These are phyloP conservation scores for Distichodus sexfasciatus DNA, from an alignment of 2,797 vertebrate genomes.

Conservation along the genomic window DNA sequence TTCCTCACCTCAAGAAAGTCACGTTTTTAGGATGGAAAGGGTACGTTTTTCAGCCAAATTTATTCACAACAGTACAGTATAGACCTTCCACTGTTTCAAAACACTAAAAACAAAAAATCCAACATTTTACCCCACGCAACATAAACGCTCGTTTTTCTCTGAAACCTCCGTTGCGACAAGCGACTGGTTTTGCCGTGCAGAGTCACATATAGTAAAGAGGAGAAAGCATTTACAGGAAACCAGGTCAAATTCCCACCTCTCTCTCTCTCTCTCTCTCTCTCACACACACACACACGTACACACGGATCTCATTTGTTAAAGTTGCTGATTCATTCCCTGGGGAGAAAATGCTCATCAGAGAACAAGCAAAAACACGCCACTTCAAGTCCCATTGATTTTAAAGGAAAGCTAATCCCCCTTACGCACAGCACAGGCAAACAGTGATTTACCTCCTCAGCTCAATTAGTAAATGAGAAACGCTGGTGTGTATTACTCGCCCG, in stretches of 20 bases:
- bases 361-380: slow-evolving; percentile 49
- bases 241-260: background rate
- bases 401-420: slow-evolving; percentile 58
- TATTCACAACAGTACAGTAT: too few relatives aligned
- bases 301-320: slow-evolving; percentile 41
- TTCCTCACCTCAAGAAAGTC: too few relatives aligned
- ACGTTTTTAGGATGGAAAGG: too few relatives aligned
- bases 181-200: background rate
- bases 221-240: background rate
- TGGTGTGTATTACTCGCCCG: slow-evolving; percentile 31
- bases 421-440: slow-evolving; percentile 53
- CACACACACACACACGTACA: background rate
- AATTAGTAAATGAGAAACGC: slow-evolving; percentile 74
- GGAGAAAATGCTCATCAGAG: slow-evolving; percentile 43
- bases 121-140: too few relatives aligned
- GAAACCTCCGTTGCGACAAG: too few relatives aligned
- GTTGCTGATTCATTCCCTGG: slow-evolving; percentile 50
- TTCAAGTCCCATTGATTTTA: slow-evolving; percentile 66
- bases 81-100: too few relatives aligned
- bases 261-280: background rate
- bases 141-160: too few relatives aligned
- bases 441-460: slow-evolving; percentile 75
- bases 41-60: too few relatives aligned
- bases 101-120: too few relatives aligned
- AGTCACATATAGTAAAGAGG: background rate